Evolutionary conservation across 2,113 vertebrate genomes (phyloP), one percentile per base, ranked within the genome.

Genomic region (Meriones unguiculatus): DNA sequence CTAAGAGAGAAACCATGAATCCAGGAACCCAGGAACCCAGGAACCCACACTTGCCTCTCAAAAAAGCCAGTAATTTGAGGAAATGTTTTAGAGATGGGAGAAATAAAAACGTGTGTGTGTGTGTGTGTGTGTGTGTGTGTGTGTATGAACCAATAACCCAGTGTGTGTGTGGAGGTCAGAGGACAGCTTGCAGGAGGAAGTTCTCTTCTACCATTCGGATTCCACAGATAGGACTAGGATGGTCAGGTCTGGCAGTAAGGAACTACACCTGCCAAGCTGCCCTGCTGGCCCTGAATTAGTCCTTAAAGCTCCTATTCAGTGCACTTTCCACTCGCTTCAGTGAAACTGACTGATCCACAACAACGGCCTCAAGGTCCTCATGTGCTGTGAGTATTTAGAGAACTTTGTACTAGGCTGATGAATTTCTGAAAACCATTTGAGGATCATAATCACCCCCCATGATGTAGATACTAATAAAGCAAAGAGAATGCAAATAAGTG

Each of bases 391-490:
- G 32, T 35, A 78, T 12, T 92, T 30, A 75, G 7, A 90, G 25
- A 14, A 38, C 12, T 30, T 38, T 30, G 50, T 35, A 14, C 54
- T 87, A 11, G 12, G 1, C 24, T 69, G 30, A 87, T 14, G 62
- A 78, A 38, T 69, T 67, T 72, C 22, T 41, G 41, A 14, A 50
- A 72, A 69, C 20, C 7, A 50, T 50, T 84, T 72, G 67, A 69
- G 59, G 3, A 46, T 93, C 76, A 73, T 15, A 52, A 52, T 70
- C 46, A 50, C 28, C 52, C 8, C 30, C 18, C 22, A 5, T 41
- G 38, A 90, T 41, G 28, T 67, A 41, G 24, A 5, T n/a, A 70
- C 24, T 59, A 93, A 73, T 70, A 95, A 95, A 95, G 78, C 20
- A 86, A 57, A 91, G 11, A 59, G 52, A 87, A 57, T 38, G 30